Evolutionary conservation across 2,888 invertebrate genomes (phyloP).

Genomic region (Nomada hirtipes): DNA sequence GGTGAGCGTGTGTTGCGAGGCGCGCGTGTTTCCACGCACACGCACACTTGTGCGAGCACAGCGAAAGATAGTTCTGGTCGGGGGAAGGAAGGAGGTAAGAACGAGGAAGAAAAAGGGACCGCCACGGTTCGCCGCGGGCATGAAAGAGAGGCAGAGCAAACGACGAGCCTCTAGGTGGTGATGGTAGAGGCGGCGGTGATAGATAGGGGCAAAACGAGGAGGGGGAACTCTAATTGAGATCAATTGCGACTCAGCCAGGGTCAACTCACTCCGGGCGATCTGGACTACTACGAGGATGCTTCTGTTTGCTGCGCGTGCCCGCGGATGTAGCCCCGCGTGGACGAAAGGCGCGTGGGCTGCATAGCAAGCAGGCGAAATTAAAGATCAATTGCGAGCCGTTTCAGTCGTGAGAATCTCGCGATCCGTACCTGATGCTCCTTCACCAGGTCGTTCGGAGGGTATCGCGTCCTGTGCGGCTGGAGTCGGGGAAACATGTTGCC

Average conservation of each 20-base stretch:
- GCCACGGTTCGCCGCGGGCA: slow-evolving; percentile 20
- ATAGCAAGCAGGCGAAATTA: slow-evolving; percentile 67
- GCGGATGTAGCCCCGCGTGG: slow-evolving; percentile 59
- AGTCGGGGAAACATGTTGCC: too few relatives aligned
- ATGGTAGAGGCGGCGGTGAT: slow-evolving; percentile 70
- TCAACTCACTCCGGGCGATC: slow-evolving; percentile 77
- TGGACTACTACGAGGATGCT: slow-evolving; percentile 59
- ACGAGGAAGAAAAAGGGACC: slow-evolving; percentile 56
- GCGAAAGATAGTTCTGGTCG: not conserved
- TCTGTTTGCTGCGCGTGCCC: slow-evolving; percentile 55
- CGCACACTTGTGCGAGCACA: too few relatives aligned
- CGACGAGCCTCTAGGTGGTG: slow-evolving; percentile 23
- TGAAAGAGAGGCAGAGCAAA: slow-evolving; percentile 28
- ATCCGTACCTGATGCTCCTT: slow-evolving; percentile 13
- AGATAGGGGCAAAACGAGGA: slow-evolving; percentile 40
- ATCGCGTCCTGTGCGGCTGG: not conserved
- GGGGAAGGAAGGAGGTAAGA: slow-evolving; percentile 31
- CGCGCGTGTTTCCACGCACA: not conserved
- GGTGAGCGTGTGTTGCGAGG: not conserved
- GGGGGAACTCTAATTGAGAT: slow-evolving; percentile 71
- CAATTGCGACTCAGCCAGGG: slow-evolving; percentile 84
- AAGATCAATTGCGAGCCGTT: slow-evolving; percentile 66
- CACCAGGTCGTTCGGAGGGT: slow-evolving; percentile 17
- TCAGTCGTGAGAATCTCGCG: slow-evolving; percentile 64
- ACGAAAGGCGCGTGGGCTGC: slow-evolving; percentile 67